These are phyloP conservation scores for Ptychodera flava DNA, from an alignment of 35 echinoderm and acorn worm species.

Conservation along the genomic window DNA sequence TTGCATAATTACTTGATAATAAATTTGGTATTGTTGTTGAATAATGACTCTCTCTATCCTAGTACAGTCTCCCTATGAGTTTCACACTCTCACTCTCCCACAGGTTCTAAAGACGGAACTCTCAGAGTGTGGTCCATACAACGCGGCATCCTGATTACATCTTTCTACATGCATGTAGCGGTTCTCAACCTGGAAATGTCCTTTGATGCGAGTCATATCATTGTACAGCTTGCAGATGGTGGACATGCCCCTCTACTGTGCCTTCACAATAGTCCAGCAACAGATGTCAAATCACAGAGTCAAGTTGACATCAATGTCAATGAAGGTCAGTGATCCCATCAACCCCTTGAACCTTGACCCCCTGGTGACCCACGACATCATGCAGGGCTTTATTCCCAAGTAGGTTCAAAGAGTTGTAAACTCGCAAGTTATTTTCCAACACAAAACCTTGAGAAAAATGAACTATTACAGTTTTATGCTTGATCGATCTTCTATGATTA, in stretches of 20 bases:
- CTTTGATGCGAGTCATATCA: constrained; percentile 85
- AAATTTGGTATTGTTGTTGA: too few relatives aligned
- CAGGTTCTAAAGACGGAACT: constrained; percentile 90
- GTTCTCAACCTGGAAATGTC: constrained; percentile 81
- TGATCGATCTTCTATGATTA: too few relatives aligned
- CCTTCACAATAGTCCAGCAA: constrained; percentile 85
- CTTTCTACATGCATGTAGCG: constrained; percentile 83
- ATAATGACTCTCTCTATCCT: too few relatives aligned
- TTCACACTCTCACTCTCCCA: not conserved
- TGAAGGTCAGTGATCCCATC: constrained; percentile 94
- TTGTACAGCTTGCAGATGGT: constrained; percentile 64
- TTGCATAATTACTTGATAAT: too few relatives aligned
- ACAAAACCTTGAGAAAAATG: too few relatives aligned
- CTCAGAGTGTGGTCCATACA: constrained; percentile 77
- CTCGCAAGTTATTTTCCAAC: too few relatives aligned
- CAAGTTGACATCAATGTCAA: constrained; percentile 91
- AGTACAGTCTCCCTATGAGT: too few relatives aligned
- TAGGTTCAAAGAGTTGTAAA: too few relatives aligned
- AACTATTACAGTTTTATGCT: too few relatives aligned
- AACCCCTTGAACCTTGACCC: too few relatives aligned
- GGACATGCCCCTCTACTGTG: constrained; percentile 65
- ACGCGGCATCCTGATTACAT: constrained; percentile 63
- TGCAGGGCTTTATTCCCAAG: too few relatives aligned
- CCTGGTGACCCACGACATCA: too few relatives aligned
- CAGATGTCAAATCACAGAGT: constrained; percentile 90